These are phyloP conservation scores for Menidia beryllina DNA, from an alignment of 2,113 vertebrate species.

Conservation along the genomic window DNA sequence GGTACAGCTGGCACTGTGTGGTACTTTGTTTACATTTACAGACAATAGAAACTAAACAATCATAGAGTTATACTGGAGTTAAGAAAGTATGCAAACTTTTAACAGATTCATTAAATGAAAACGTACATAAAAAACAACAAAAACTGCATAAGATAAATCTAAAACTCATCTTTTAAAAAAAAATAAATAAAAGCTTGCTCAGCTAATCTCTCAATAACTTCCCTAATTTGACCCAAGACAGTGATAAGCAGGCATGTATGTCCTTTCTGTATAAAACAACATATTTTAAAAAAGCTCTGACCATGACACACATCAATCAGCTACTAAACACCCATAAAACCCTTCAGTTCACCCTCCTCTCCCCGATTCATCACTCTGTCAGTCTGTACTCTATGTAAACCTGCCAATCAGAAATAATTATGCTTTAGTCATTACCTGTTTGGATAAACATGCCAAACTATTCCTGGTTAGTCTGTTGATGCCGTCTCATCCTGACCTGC, in stretches of 20 bases:
- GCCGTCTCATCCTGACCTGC: constrained; percentile 45
- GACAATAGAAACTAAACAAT: neutral
- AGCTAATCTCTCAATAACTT: too few species aligned
- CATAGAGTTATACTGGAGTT: neutral
- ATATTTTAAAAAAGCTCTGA: too few species aligned
- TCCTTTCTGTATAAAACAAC: too few species aligned
- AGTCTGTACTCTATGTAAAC: constrained; percentile 21
- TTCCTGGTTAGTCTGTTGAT: constrained; percentile 26
- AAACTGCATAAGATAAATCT: neutral
- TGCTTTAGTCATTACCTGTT: constrained; percentile 67
- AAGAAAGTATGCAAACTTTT: neutral
- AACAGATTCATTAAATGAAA: too few species aligned
- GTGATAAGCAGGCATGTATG: too few species aligned
- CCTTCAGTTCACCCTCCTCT: neutral
- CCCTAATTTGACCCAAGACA: too few species aligned
- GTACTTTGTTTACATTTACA: neutral
- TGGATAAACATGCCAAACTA: constrained; percentile 50
- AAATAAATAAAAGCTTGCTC: too few species aligned
- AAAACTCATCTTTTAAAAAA: too few species aligned
- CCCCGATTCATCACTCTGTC: constrained; percentile 39
- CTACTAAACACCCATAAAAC: neutral
- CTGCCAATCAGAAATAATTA: constrained; percentile 25
- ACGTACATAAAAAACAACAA: neutral
- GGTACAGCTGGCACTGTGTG: neutral
- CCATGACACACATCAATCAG: too few species aligned